Base-by-base conservation (phyloP, 2,888 invertebrate species). In the Nemurella pictetii region DNA sequence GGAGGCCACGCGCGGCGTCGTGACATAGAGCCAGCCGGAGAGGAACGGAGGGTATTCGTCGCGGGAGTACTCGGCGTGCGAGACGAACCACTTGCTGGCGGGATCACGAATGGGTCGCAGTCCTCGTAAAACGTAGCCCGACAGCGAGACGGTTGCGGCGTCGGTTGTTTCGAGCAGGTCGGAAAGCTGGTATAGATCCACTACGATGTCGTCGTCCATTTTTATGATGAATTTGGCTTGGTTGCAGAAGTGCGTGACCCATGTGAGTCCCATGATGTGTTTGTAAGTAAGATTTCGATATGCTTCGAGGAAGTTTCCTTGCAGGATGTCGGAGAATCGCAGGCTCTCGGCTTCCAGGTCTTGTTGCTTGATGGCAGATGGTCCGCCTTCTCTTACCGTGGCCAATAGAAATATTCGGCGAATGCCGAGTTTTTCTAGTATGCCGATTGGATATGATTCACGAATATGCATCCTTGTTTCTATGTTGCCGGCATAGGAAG, bases 1-100 rank as follows among this genome's bases (percentile, higher is more conserved):
- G 15, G 89, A 88, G 0, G 94, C 95, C 0, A 94, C 92, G 86
- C 92, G 90, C 0, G 94, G 93, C 85, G 94, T 95, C 0, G 95
- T 95, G 0, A 96, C 91, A 87, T 97, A 97, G 88, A 96, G 92
- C 96, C 96, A 97, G 0, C 97, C 97, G 4, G 96, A 96, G 9
- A 96, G 90, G 89, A 96, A 97, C 26, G 93, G 90, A 0, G 96
- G 96, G 89, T 96, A 97, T 0, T 89, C 88, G 27, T 92, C 90
- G 20, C 89, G 89, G 0, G 90, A 86, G 89, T 93, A 97, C 89
- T 96, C 96, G 7, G 92, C 90, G 85, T 89, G 88, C 0, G 94
- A 93, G 0, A 96, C 96, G 90, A 92, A 96, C 97, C 97, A 97
- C 89, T 97, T 97, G 88, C 94, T 96, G 9, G 92, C 92, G 85